Base-by-base conservation (phyloP, 2,797 vertebrate genomes). In the Hybognathus amarus region DNA sequence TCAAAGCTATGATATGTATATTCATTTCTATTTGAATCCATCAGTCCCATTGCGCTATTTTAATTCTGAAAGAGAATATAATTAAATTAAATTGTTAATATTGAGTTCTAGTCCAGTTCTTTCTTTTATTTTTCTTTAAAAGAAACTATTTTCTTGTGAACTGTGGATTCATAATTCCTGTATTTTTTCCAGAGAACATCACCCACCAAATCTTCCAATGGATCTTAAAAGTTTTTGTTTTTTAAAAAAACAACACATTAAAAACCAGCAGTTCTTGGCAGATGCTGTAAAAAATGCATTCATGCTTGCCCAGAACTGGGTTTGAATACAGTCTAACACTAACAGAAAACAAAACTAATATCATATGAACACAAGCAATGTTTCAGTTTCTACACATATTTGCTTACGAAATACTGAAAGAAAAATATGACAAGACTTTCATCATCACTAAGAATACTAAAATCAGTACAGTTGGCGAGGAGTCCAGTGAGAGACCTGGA, bases 281-380 rank as follows among this genome's bases (percentile, higher is more conserved):
- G 22, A 79, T 54, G 64, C 54, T 59, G 40, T 54, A 67, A 22
- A 68, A n/a, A 54, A 69, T 73, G 22, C 56, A 64, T 38, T 73
- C 10, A 70, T n/a, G 40, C 56, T 11, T 50, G 56, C 68, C 70
- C 20, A 52, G 27, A 67, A 36, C 77, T 79, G 17, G 18, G 63
- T 27, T 30, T 69, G 42, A 52, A 61, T 24, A 17, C 15, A 52
- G 20, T 40, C 45, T 66, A 50, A 80, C 33, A 80, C 71, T 45
- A 85, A 83, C 80, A 87, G 85, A 88, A 88, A 88, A 83, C 81
- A 88, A 88, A 87, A 88, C 77, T 82, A 77, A 86, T 85, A 80
- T 85, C 59, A 83, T 45, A 86, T 64, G 47, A 85, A 85, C 36
- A 66, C 73, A 79, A 11, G 63, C 77, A 67, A 56, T 47, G 52